Evolutionary conservation across 1,140 invertebrate genomes (phyloP), one percentile per base, ranked within the genome.

Genomic region (Drosophila kanapiae): DNA sequence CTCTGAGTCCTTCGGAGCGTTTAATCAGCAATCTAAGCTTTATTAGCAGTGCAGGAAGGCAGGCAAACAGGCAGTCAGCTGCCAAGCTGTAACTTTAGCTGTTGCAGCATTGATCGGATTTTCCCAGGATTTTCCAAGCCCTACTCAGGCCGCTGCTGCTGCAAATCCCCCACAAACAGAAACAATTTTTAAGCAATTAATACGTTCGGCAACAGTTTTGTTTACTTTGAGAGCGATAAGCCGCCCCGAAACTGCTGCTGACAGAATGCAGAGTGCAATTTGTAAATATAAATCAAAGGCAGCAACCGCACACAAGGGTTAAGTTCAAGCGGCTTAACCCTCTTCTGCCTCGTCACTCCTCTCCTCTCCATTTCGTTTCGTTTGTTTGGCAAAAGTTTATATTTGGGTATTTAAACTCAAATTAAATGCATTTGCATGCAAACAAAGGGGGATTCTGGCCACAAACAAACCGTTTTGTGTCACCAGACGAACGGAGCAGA

Each of bases 371-470:
- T 78, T 81, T 48, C 85, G 80, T 72, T 85, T 43, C 77, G 84
- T 78, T 84, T 88, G 84, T 90, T 88, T 88, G 85, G 54, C 78
- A 72, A 68, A 90, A 90, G 82, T 90, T 90, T 90, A 90, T 90
- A 91, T 90, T 90, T 85, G 85, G 82, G 85, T 82, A 90, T 90
- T 90, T 90, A 90, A 90, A 90, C 85, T 85, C 75, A 82, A 91
- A 90, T 90, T 91, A 90, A 90, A 90, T 90, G 82, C 85, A 90
- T 90, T 90, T 82, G 64, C 78, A 91, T 85, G 86, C 79, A 91
- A 85, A 90, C 86, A 90, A 91, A 90, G 78, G 42, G 45, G 18
- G 37, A 29, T 58, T 64, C 77, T 49, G 67, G 76, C 75, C 83
- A 62, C 82, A 86, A 79, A 80, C 83, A 86, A 85, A 88, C 79